Base-by-base conservation (phyloP, 2,888 invertebrate genomes). In the Crematogaster levior region DNA sequence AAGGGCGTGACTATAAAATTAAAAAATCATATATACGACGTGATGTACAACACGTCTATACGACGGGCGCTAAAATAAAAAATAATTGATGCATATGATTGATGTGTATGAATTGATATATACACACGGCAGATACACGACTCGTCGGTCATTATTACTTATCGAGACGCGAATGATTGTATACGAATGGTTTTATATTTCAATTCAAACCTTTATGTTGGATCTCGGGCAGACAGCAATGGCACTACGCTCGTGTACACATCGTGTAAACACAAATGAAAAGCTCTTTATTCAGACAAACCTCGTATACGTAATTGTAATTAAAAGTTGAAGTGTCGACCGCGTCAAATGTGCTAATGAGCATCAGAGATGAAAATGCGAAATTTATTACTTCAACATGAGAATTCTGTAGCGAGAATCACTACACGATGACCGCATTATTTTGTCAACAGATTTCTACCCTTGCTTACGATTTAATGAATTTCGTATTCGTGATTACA, bases 51-150 rank as follows among this genome's bases (percentile, higher is more conserved):
- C 21, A 40, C 3, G 9, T 46, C 12, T n/a, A 18, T 37, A 1
- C n/a, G n/a, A 21, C 6, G 24, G 7, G 4, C 2, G 24, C 9
- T 46, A 3, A 24, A 34, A 85, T 82, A 89, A 86, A 85, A 82
- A 85, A 87, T 34, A 34, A 34, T 5, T 34, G 6, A 34, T n/a
- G 6, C 6, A 34, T 5, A 88, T 85, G 81, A 89, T 87, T 83
- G 86, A 89, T 81, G 75, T 70, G 68, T 46, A 61, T 24, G 60
- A 82, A 85, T n/a, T n/a, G n/a, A n/a, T n/a, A n/a, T n/a, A 89
- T 88, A 85, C 89, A 89, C 86, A 81, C 60, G 43, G 48, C 43
- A 12, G 53, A 74, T 56, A 63, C 68, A 51, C 27, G 40, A 58
- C 40, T 40, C 21, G 65, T 80, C 81, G 63, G 34, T 48, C 68